These are phyloP conservation scores for Ganaspis sp. DNA, from an alignment of 1,140 invertebrate species.

Conservation along the genomic window DNA sequence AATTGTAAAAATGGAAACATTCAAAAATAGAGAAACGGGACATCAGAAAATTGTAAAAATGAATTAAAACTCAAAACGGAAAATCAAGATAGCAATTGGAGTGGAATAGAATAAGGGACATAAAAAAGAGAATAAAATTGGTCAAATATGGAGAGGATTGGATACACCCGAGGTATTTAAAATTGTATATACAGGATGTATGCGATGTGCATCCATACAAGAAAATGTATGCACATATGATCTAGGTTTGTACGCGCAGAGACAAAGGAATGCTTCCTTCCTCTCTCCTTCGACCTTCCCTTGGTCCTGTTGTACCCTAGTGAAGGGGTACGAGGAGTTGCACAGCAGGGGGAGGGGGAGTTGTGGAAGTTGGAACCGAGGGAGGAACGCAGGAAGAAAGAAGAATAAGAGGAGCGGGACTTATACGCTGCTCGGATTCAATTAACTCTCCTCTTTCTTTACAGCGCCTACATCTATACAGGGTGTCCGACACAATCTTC, in stretches of 20 bases:
- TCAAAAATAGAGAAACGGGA: no score
- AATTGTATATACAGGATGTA: slow-evolving; percentile 13
- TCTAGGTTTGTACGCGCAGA: slow-evolving; percentile 69
- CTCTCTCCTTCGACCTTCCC: slow-evolving; percentile 53
- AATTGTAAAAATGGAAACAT: no score
- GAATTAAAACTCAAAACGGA: no score
- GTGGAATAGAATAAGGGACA: no score
- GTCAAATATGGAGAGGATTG: not conserved
- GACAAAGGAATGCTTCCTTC: slow-evolving; percentile 74
- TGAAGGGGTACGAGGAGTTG: slow-evolving; percentile 51
- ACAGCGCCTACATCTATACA: slow-evolving; percentile 61
- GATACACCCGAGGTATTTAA: not conserved
- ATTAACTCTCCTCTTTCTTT: slow-evolving; percentile 75
- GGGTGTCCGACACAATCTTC: slow-evolving; percentile 51
- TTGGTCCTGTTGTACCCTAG: slow-evolving; percentile 46
- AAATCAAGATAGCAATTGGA: no score
- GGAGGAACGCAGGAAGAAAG: slow-evolving; percentile 67
- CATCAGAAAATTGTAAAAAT: no score
- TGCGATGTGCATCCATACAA: slow-evolving; percentile 40
- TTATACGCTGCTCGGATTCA: slow-evolving; percentile 77
- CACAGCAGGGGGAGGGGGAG: slow-evolving; percentile 50
- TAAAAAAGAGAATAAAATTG: not conserved
- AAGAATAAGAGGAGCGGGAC: slow-evolving; percentile 68
- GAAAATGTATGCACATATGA: slow-evolving; percentile 60
- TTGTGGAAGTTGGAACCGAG: slow-evolving; percentile 49